Conservation (phyloP, 1,140 invertebrate species). For the Ruditapes philippinarum region DNA sequence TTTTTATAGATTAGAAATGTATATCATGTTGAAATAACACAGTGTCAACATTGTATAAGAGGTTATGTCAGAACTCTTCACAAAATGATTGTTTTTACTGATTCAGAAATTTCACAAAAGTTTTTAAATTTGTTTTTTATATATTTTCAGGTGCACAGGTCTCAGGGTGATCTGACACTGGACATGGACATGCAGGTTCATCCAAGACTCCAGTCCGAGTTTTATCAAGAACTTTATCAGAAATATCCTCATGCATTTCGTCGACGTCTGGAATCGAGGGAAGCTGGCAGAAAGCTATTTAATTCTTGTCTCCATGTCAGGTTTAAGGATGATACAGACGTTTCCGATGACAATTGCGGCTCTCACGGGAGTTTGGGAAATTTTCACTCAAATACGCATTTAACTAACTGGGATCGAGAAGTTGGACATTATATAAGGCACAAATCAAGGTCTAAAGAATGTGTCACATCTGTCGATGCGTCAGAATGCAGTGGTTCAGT, state of each 20-base stretch:
- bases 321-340: conserved; percentile 29
- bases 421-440: conserved; percentile 49
- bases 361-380: neutral
- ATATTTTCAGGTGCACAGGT: conserved; percentile 49
- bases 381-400: conserved; percentile 7
- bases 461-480: neutral
- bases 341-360: neutral
- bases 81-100: too few species aligned
- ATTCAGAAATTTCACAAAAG: too few species aligned
- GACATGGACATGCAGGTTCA: conserved; percentile 10
- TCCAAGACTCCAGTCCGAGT: conserved; percentile 31
- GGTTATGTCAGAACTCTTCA: too few species aligned
- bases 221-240: conserved; percentile 44
- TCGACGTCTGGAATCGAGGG: conserved; percentile 1
- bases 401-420: conserved; percentile 55
- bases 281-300: conserved; percentile 34
- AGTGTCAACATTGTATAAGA: too few species aligned
- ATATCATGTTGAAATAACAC: too few species aligned
- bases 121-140: too few species aligned
- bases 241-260: conserved; percentile 42
- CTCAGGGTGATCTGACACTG: conserved; percentile 23
- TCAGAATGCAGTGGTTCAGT: conserved; percentile 41
- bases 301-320: conserved; percentile 31
- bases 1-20: too few species aligned
- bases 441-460: conserved; percentile 9